Evolutionary conservation across 2,888 invertebrate genomes (phyloP), one percentile per base, ranked within the genome.

Genomic region (Unio delphinus): DNA sequence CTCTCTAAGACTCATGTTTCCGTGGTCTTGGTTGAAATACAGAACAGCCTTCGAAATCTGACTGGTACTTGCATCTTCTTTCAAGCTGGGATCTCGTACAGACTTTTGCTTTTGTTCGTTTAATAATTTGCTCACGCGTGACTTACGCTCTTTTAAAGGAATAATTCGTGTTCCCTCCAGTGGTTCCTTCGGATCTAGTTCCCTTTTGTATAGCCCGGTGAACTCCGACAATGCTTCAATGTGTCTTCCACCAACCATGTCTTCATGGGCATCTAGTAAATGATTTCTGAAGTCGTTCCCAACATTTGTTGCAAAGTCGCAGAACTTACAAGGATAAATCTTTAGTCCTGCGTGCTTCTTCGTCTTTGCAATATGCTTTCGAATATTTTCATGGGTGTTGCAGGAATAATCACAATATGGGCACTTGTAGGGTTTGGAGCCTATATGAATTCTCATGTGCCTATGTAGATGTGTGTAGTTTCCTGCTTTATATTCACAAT

Each of bases 361-460:
- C 17, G 95, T 95, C 56, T 93, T 93, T 0, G 95, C 90, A 3
- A 96, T 94, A 90, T 97, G 97, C 86, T 96, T 96, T 6, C 96
- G 93, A 18, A 97, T 92, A 89, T 96, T 97, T 88, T 96, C 96
- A 94, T 95, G 88, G 1, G 87, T 88, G 75, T 90, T 90, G 73
- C 89, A 90, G 6, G 92, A 92, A 89, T 95, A 96, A 3, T 92
- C 86, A 84, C 97, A 97, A 75, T 91, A 91, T 1, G 90, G 90
- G 77, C 90, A 90, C 70, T 88, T 85, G 74, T 87, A 90, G 3
- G 90, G 90, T 68, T 89, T 89, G 6, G 85, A 81, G 30, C 90
- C 90, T 20, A 88, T 88, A 72, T 90, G 90, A 58, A 90, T 87
- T 54, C 89, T 79, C 86, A 89, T 87, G 72, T 90, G 90, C 6